These are phyloP conservation scores for Halocaridina rubra DNA, from an alignment of 2,888 invertebrate species.

Conservation along the genomic window DNA sequence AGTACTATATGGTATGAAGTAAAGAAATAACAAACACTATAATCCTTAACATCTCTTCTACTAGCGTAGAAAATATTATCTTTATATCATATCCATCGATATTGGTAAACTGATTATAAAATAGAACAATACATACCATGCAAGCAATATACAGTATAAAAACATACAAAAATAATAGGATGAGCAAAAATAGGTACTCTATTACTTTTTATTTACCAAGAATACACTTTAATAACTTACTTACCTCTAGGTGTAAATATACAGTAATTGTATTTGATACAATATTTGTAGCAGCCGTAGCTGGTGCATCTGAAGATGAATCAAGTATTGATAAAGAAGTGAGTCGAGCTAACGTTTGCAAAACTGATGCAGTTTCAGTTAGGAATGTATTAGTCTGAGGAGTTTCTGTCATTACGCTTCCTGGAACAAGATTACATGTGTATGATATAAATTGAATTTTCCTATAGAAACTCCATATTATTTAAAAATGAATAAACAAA, in stretches of 20 bases:
- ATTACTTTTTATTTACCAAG: not conserved
- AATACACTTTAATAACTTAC: not conserved
- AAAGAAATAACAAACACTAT: no score
- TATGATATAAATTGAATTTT: not conserved
- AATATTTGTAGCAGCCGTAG: constrained; percentile 10
- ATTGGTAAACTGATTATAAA: no score
- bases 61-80: no score
- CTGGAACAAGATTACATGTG: not conserved
- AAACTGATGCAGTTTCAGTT: not conserved
- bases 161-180: no score
- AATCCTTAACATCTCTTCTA: no score
- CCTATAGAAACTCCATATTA: not conserved
- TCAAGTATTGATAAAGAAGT: not conserved
- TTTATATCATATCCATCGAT: no score
- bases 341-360: constrained; percentile 6
- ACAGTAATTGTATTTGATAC: constrained; percentile 7
- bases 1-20: not conserved
- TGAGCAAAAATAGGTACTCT: no score
- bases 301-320: not conserved
- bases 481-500: not conserved
- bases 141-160: no score
- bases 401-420: constrained; percentile 11
- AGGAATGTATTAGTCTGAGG: not conserved
- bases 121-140: no score
- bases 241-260: constrained; percentile 43